Conservation (phyloP, 1,140 invertebrate genomes). For the Muscidifurax raptorellus region DNA sequence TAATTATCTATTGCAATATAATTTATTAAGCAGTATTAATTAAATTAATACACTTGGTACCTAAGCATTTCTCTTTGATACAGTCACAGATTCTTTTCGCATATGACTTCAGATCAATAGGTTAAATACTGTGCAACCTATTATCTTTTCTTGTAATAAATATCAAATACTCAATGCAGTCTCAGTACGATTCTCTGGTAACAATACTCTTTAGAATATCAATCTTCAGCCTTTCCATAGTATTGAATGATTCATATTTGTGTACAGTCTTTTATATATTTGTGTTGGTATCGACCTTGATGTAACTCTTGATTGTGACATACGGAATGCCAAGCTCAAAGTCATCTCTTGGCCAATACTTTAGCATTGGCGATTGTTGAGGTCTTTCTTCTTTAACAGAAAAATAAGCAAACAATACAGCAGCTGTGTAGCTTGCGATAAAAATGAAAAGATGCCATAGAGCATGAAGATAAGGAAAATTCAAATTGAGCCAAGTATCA, state of each 20-base stretch:
- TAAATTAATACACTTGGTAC: slow-evolving; percentile 44
- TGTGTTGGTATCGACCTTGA: slow-evolving; percentile 73
- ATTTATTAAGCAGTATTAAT: slow-evolving; percentile 33
- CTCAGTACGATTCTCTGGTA: slow-evolving; percentile 37
- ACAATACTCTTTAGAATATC: slow-evolving; percentile 48
- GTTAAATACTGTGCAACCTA: background rate
- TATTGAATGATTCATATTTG: background rate
- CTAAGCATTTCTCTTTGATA: slow-evolving; percentile 13
- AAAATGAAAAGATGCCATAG: slow-evolving; percentile 89
- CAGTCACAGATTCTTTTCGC: slow-evolving; percentile 21
- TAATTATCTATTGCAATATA: slow-evolving; percentile 16
- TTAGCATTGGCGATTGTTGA: slow-evolving; percentile 81
- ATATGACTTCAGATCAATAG: slow-evolving; percentile 11
- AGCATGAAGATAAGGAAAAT: slow-evolving; percentile 88
- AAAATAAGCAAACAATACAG: slow-evolving; percentile 87
- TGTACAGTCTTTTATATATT: slow-evolving; percentile 69
- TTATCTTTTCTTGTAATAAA: slow-evolving; percentile 1
- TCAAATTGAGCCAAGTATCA: slow-evolving; percentile 83
- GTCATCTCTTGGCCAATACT: slow-evolving; percentile 85
- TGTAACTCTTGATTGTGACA: slow-evolving; percentile 80
- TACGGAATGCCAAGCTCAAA: slow-evolving; percentile 86
- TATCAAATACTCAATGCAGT: slow-evolving; percentile 47
- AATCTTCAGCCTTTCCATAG: slow-evolving; percentile 29
- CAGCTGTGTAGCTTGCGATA: slow-evolving; percentile 84
- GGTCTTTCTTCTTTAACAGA: slow-evolving; percentile 83